A percentile compares a stretch with the other conserved stretches of the same genome.
These are phyloP conservation scores for Itoplectis maculator DNA, from an alignment of 2,888 invertebrate species.

Conservation along the genomic window DNA sequence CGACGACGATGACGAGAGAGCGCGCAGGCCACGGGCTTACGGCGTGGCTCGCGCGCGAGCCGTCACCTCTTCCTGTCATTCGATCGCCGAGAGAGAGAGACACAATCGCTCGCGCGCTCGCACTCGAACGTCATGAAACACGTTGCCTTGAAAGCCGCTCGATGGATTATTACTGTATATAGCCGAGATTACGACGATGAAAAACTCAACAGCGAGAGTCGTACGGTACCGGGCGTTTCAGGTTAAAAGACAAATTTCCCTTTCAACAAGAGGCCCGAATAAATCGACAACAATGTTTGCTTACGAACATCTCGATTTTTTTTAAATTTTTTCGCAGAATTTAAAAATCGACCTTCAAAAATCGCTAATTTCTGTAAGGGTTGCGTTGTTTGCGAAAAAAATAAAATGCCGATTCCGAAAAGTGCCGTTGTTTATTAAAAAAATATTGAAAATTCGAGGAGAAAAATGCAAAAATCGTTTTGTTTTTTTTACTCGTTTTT, in stretches of 20 bases:
- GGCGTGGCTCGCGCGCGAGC: conserved; percentile 10
- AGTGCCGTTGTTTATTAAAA: too few relatives aligned
- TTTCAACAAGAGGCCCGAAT: too few relatives aligned
- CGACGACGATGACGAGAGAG: conserved; percentile 21
- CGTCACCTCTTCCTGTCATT: conserved; percentile 64
- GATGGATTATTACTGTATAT: conserved; percentile 23
- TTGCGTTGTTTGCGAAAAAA: too few relatives aligned
- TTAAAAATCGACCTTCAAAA: too few relatives aligned
- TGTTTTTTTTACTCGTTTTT: too few relatives aligned
- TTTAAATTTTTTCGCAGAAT: too few relatives aligned
- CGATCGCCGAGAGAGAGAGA: conserved; percentile 53
- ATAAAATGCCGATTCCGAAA: too few relatives aligned
- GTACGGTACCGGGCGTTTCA: background rate
- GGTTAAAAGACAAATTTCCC: background rate
- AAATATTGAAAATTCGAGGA: too few relatives aligned
- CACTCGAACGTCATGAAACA: conserved; percentile 19
- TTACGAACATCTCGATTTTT: too few relatives aligned
- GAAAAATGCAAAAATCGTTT: too few relatives aligned
- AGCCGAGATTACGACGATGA: conserved; percentile 23
- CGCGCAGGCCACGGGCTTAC: conserved; percentile 28
- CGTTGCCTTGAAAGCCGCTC: conserved; percentile 23
- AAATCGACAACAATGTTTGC: too few relatives aligned
- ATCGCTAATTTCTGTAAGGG: too few relatives aligned
- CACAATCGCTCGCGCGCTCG: conserved; percentile 31
- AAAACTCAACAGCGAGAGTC: background rate